These are phyloP conservation scores for Tetrapedia diversipes DNA, from an alignment of 2,888 invertebrate species.

Conservation along the genomic window DNA sequence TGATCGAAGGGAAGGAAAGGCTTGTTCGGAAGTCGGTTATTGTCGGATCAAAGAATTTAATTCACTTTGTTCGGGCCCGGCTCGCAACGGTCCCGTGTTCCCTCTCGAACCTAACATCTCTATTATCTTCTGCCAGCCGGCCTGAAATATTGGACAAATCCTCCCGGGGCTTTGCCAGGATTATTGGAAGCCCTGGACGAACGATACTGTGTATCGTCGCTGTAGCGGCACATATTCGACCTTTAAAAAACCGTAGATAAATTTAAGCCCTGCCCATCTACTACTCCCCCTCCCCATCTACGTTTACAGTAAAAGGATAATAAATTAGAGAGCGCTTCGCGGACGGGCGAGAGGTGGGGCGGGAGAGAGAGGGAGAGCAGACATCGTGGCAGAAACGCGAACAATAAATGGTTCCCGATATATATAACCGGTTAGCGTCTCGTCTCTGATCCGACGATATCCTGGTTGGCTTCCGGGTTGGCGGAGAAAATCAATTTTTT, in stretches of 20 bases:
- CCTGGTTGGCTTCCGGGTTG: not conserved
- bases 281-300: too few relatives aligned
- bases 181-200: slow-evolving; percentile 60
- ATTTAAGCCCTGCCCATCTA: too few relatives aligned
- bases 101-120: slow-evolving; percentile 55
- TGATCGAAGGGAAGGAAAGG: slow-evolving; percentile 32
- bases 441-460: slow-evolving; percentile 9
- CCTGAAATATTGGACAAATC: slow-evolving; percentile 69
- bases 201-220: slow-evolving; percentile 57
- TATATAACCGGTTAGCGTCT: not conserved
- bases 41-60: slow-evolving; percentile 58
- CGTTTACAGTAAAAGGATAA: slow-evolving; percentile 36
- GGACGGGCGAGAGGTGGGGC: too few relatives aligned
- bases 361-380: not conserved
- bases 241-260: slow-evolving; percentile 62
- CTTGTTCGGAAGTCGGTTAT: slow-evolving; percentile 46
- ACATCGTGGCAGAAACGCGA: not conserved
- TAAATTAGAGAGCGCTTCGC: slow-evolving; percentile 45
- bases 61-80: slow-evolving; percentile 52
- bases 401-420: slow-evolving; percentile 22
- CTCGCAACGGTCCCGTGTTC: slow-evolving; percentile 13
- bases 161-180: slow-evolving; percentile 61
- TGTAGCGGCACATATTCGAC: slow-evolving; percentile 51
- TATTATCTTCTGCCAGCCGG: slow-evolving; percentile 60
- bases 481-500: slow-evolving; percentile 14